A percentile compares a stretch with the other conserved stretches of the same genome.
Evolutionary conservation across 2,113 vertebrate species (phyloP).

Genomic region (Sinocyclocheilus anshuiensis): DNA sequence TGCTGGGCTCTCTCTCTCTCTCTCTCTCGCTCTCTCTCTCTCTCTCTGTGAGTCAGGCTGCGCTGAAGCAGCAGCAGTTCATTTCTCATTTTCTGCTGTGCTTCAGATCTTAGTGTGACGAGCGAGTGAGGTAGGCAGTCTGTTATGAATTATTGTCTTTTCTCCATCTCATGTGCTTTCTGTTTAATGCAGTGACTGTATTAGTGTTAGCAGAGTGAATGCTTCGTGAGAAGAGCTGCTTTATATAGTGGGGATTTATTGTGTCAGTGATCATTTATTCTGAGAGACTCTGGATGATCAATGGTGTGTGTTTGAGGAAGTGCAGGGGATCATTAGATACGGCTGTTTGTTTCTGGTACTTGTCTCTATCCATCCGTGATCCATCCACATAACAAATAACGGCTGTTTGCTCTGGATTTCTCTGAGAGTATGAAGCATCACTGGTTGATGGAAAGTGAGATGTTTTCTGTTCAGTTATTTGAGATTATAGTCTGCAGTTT

Average conservation of each 20-base stretch:
- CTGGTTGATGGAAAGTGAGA: not conserved
- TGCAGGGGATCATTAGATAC: not conserved
- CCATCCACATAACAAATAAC: not conserved
- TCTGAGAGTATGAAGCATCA: not conserved
- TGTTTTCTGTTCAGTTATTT: not conserved
- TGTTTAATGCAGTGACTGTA: not conserved
- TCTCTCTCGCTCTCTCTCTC: conserved; percentile 7
- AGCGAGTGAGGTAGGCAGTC: conserved; percentile 52
- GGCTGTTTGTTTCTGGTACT: conserved; percentile 30
- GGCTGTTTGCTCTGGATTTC: not conserved
- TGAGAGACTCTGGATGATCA: conserved; percentile 29
- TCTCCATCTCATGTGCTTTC: not conserved
- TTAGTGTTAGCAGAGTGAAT: not conserved
- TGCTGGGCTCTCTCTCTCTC: conserved; percentile 68
- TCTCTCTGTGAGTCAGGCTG: conserved; percentile 70
- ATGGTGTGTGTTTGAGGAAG: conserved; percentile 16
- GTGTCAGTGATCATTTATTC: not conserved
- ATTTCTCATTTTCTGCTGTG: conserved; percentile 2
- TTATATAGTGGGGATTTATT: not conserved
- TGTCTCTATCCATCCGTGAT: not conserved
- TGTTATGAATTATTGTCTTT: not conserved
- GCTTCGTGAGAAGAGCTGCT: not conserved
- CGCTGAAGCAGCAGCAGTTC: conserved; percentile 59
- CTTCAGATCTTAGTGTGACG: conserved; percentile 37
- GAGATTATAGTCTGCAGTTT: not conserved